Base-by-base conservation (phyloP, 2,797 vertebrate species). In the Characodon lateralis region DNA sequence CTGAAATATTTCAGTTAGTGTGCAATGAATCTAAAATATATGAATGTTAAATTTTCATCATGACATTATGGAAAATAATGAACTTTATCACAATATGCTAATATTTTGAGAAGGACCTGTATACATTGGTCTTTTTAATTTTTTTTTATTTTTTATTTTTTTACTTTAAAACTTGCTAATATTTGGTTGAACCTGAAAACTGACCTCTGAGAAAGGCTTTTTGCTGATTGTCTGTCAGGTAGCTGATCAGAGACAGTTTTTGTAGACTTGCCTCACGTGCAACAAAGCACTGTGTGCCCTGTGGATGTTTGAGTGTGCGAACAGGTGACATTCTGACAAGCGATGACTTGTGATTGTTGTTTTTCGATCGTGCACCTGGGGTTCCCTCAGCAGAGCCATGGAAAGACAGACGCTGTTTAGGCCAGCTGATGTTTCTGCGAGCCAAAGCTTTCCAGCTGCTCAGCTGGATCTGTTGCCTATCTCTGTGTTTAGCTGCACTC, bases 311-410 rank as follows among this genome's bases (percentile, higher is more conserved):
- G 83, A 77, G 48, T 78, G 69, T 55, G 48, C 87, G 83, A 89
- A 91, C 86, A 87, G 89, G 88, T 91, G 91, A 91, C 83, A 71
- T 72, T 76, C 71, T 84, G 88, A 91, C 87, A 89, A 76, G 90
- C 78, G 86, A 85, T 48, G 89, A 90, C 86, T 87, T 80, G 81
- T 72, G 72, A 71, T 86, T 91, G 87, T 88, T 73, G 83, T 50
- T 79, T 83, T 93, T 72, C 82, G 86, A 77, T 16, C 0, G 14
- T 35, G 89, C 93, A 94, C 93, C 92, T 94, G 93, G 81, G 55
- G 76, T 80, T 71, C n/a, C 72, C 53, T 86, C 58, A 0, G 78
- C 70, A 50, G 61, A 76, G 78, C 5, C 76, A 75, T 51, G 43
- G 81, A 84, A 81, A 76, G 73, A 53, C 82, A 85, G 81, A 73